Percentiles rank a stretch among this genome's conserved stretches.
Conservation (phyloP, 2,797 vertebrate species). For the Cuculus canorus region DNA sequence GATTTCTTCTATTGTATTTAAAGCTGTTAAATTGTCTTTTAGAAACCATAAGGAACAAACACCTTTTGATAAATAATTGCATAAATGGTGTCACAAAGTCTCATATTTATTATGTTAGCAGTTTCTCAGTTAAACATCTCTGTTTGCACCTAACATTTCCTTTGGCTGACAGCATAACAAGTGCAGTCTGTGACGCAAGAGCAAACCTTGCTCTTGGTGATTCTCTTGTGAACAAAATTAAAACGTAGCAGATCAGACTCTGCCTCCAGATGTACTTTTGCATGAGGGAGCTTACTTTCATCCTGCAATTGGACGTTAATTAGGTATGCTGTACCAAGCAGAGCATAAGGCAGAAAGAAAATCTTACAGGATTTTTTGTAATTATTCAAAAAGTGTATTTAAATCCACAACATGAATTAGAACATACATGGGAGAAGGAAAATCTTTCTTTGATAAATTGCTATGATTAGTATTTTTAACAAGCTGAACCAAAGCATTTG, state of each 20-base stretch:
- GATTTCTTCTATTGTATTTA: not conserved
- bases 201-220: not conserved
- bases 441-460: not conserved
- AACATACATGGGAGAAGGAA: not conserved
- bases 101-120: not conserved
- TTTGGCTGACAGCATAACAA: not conserved
- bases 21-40: not conserved
- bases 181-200: not conserved
- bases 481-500: not conserved
- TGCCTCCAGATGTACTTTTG: not conserved
- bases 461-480: not conserved
- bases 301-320: not conserved
- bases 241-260: not conserved
- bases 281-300: not conserved
- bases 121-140: not conserved
- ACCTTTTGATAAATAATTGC: not conserved
- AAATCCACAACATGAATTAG: not conserved
- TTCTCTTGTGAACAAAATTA: not conserved
- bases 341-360: not conserved
- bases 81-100: not conserved
- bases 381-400: not conserved
- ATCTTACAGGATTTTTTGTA: not conserved
- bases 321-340: not conserved
- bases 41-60: not conserved
- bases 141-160: not conserved